Base-by-base conservation (phyloP, 1,140 invertebrate species). In the Drosophila bifasciata region DNA sequence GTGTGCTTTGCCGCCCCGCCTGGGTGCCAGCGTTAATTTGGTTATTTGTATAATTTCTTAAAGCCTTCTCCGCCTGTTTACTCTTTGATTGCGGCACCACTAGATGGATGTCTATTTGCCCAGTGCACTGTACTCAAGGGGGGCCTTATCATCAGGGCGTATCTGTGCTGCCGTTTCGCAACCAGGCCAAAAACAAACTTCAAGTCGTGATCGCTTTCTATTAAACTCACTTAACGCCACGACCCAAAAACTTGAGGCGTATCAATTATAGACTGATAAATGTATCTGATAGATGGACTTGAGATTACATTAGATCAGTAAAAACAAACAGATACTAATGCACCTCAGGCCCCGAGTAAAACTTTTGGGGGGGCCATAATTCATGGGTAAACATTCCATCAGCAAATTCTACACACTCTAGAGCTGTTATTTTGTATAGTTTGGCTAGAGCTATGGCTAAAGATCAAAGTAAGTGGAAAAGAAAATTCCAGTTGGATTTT, bases 31-130 rank as follows among this genome's bases (percentile, higher is more conserved):
- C 51, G 49, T 81, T 88, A 77, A 81, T 80, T 86, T 79, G 44
- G 58, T 51, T 86, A 75, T 70, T 88, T 89, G 69, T 52, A 83
- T 49, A 78, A 76, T 75, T 86, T 67, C 69, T 71, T 75, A 88
- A 76, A 76, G 67, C 58, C 66, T 53, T 36, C 52, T 43, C 8
- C 40, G 19, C 49, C 51, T 86, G 70, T 86, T 88, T 86, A 76
- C 70, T 61, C 61, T 86, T 83, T 88, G 83, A 88, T 86, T 86
- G 84, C 56, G 70, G 23, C 25, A 25, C 13, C 32, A 23, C 11
- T 16, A 16, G 39, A 39, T 23, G 13, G 19, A 46, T 43, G 23
- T 50, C 36, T 19, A 41, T 60, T 61, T 59, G 48, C 39, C 15
- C 17, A 52, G 15, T 57, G 67, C 44, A 63, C 25, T 43, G 19